These are phyloP conservation scores for Cyaniris semiargus DNA, from an alignment of 2,888 invertebrate species.

Conservation along the genomic window DNA sequence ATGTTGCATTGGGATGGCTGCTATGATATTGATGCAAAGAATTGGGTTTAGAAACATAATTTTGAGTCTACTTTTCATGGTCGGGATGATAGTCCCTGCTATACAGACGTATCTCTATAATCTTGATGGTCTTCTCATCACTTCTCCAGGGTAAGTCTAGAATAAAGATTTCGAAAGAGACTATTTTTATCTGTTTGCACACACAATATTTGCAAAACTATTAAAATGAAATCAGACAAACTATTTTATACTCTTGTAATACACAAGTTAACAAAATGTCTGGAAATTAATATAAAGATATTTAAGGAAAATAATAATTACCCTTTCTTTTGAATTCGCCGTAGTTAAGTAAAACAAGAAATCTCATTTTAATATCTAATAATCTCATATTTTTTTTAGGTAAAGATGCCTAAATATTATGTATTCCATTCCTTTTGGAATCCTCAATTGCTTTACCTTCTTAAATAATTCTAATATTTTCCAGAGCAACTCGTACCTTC, in stretches of 20 bases:
- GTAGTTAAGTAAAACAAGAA: too few relatives aligned
- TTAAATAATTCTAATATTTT: background rate
- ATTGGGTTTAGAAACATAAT: conserved; percentile 37
- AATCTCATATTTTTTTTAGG: too few relatives aligned
- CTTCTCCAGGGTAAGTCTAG: conserved; percentile 46
- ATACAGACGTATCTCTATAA: conserved; percentile 49
- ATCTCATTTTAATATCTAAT: too few relatives aligned
- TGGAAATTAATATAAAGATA: too few relatives aligned
- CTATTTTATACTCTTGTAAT: too few relatives aligned
- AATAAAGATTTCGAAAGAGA: background rate
- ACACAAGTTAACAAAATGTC: too few relatives aligned
- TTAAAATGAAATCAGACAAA: too few relatives aligned
- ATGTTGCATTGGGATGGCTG: conserved; percentile 45
- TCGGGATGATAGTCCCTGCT: conserved; percentile 45
- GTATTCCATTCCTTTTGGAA: too few relatives aligned
- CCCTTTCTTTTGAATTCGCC: too few relatives aligned
- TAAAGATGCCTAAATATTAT: too few relatives aligned
- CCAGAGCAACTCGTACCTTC: conserved; percentile 41
- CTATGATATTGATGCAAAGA: conserved; percentile 41
- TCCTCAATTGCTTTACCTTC: too few relatives aligned
- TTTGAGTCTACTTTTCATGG: conserved; percentile 39
- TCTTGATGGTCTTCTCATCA: conserved; percentile 45
- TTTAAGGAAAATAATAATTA: too few relatives aligned
- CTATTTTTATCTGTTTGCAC: background rate
- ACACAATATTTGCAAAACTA: background rate